phyloP scores from a whole-genome alignment of 2,113 vertebrate species.

The Halcyon malimbica region DNA sequence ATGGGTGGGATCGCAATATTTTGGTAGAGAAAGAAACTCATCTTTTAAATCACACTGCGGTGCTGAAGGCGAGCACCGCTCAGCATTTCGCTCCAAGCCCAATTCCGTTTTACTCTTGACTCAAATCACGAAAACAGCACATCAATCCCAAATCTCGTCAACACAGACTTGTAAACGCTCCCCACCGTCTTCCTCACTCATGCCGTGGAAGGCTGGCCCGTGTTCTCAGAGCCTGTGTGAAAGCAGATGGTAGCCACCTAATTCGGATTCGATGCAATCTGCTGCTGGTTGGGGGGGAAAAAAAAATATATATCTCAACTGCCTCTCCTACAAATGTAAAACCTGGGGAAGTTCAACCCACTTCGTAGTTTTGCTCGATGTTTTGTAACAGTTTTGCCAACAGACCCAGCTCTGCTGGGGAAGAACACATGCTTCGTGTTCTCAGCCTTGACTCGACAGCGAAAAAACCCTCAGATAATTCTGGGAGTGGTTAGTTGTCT shows the following conservation, averaged over 20 bases:
- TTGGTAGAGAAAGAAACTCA: background rate
- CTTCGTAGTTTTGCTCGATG: background rate
- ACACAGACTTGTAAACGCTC: constrained; percentile 14
- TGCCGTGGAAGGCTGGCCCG: background rate
- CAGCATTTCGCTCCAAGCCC: background rate
- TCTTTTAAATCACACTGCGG: background rate
- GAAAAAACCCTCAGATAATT: background rate
- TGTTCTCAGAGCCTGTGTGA: constrained; percentile 19
- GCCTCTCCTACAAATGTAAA: constrained; percentile 34
- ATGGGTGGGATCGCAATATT: background rate
- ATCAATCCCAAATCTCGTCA: background rate
- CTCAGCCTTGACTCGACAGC: background rate
- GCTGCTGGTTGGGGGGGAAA: background rate
- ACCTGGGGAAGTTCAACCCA: constrained; percentile 61
- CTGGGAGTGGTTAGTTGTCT: background rate
- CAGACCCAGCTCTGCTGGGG: background rate
- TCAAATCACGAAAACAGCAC: background rate
- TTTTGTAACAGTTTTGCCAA: constrained; percentile 63
- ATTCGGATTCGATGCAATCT: constrained; percentile 50
- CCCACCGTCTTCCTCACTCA: background rate
- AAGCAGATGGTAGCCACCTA: constrained; percentile 59
- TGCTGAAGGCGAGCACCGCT: accelerated
- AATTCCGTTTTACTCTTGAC: background rate
- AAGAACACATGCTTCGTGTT: constrained; percentile 59
- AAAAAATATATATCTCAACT: background rate